Conservation (phyloP, 2,113 vertebrate species). For the Chamaetylas fuelleborni region DNA sequence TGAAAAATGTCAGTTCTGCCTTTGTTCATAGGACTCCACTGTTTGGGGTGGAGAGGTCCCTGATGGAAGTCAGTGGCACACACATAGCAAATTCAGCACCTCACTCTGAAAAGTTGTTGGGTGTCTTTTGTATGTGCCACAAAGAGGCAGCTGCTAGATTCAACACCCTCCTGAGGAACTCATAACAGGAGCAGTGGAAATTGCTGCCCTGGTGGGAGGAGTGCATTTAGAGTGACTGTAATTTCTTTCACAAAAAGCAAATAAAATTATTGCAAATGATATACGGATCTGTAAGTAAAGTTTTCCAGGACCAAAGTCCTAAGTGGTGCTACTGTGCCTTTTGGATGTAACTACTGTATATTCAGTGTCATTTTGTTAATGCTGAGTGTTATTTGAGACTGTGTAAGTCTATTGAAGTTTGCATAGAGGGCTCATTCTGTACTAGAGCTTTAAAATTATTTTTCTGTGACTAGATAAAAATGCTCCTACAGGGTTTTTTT, state of each 20-base stretch:
- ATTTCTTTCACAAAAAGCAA: background rate
- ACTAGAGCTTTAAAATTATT: background rate
- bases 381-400: background rate
- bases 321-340: background rate
- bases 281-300: background rate
- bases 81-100: constrained; percentile 26
- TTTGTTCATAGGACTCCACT: background rate
- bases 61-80: background rate
- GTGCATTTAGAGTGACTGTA: background rate
- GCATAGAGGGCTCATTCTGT: background rate
- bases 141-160: background rate
- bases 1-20: background rate
- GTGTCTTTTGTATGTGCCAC: background rate
- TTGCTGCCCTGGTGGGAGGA: background rate
- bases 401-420: background rate
- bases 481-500: background rate
- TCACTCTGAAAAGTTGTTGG: background rate
- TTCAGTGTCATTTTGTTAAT: background rate
- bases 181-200: background rate
- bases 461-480: background rate
- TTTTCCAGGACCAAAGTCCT: background rate
- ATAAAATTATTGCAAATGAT: background rate
- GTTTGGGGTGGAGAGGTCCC: background rate
- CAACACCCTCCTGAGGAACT: background rate
- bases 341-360: background rate